These are phyloP conservation scores for Lissonota sp. DNA, from an alignment of 2,888 invertebrate genomes.

Conservation along the genomic window DNA sequence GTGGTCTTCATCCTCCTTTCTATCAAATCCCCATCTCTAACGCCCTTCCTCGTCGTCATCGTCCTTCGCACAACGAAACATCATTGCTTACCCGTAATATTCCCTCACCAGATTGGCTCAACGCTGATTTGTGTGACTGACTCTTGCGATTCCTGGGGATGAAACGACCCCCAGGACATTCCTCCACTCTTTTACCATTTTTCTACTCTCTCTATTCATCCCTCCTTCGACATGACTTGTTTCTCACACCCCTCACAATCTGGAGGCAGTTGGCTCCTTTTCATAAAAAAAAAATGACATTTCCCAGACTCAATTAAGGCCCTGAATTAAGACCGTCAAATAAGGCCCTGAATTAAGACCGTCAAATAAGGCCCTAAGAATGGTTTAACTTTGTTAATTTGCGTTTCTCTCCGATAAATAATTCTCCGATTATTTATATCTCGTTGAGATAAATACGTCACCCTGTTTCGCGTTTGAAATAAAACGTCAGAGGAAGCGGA, in stretches of 20 bases:
- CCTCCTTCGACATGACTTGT: conserved; percentile 9
- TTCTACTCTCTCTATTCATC: neutral
- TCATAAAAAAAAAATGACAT: neutral
- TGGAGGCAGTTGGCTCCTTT: conserved; percentile 21
- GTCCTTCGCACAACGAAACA: conserved; percentile 1
- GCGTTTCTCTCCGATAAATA: no score
- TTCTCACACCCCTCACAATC: neutral
- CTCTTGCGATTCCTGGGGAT: conserved; percentile 36
- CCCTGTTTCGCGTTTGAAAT: no score
- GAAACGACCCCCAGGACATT: conserved; percentile 7
- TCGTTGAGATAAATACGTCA: no score
- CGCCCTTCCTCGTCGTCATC: conserved; percentile 10
- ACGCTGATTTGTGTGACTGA: conserved; percentile 52
- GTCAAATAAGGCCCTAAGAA: no score
- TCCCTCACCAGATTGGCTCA: conserved; percentile 51
- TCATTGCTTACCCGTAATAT: conserved; percentile 38
- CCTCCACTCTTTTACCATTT: neutral
- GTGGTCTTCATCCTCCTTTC: conserved; percentile 31
- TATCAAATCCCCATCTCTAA: neutral
- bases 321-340: no score
- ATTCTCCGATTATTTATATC: no score
- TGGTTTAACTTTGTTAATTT: no score
- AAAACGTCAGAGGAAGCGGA: no score
- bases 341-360: no score
- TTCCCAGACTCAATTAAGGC: no score